Conservation (phyloP, 1,140 invertebrate species). For the Heliothis virescens region DNA sequence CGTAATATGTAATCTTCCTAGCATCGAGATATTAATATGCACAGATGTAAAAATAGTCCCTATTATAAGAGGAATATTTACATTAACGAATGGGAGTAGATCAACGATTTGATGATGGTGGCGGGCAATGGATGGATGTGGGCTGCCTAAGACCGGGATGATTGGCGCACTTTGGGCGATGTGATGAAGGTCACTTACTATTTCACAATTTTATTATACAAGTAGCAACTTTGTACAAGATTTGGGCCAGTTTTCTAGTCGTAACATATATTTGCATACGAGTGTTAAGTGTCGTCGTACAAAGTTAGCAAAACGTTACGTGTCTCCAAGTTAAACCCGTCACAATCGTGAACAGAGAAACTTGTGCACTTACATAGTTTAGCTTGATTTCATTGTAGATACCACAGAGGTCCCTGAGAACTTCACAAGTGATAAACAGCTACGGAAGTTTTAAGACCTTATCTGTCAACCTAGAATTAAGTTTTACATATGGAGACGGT, state of each 20-base stretch:
- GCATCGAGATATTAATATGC: no score
- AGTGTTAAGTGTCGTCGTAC: not conserved
- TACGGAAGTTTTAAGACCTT: not conserved
- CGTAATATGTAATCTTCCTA: no score
- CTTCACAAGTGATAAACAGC: slow-evolving; percentile 16
- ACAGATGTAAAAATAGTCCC: no score
- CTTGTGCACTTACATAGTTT: slow-evolving; percentile 37
- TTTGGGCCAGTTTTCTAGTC: not conserved
- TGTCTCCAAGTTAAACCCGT: not conserved
- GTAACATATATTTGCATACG: slow-evolving; percentile 2
- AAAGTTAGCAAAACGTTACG: slow-evolving; percentile 18
- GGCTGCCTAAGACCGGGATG: no score
- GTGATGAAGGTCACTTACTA: no score
- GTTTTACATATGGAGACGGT: not conserved
- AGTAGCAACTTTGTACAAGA: not conserved
- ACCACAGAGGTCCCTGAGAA: slow-evolving; percentile 16
- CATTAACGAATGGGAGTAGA: no score
- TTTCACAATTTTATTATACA: not conserved
- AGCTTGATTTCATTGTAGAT: slow-evolving; percentile 24
- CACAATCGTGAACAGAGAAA: slow-evolving; percentile 19
- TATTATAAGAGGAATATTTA: no score
- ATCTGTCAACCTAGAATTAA: not conserved
- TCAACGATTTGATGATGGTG: no score
- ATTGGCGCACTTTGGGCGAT: no score
- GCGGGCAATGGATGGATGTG: no score